Base-by-base conservation (phyloP, 2,888 invertebrate species). In the Eristalis pertinax region DNA sequence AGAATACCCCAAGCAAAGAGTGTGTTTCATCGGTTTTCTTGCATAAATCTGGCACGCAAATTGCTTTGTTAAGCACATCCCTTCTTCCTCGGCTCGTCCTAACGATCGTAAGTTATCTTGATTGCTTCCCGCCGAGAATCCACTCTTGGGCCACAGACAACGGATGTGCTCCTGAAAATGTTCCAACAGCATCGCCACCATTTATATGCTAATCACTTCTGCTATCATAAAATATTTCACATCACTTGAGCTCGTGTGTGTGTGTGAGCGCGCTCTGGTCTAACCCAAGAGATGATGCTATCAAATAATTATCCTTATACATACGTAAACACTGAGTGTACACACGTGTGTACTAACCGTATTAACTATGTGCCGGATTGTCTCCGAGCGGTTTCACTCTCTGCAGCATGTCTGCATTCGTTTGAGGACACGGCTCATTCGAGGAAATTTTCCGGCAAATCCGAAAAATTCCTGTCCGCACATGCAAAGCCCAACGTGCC, bases 201-300 rank as follows among this genome's bases (percentile, higher is more conserved):
- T 87, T 87, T 87, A 75, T 80, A 87, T 87, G 84, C 79, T 87
- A 87, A 87, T 84, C 84, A 64, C 76, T 84, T 76, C 43, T 72
- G 73, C 76, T 72, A 76, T 69, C 79, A 84, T 76, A 80, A 80
- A 84, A 84, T 80, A 79, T 63, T 84, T 76, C 72, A n/a, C 68
- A 79, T 76, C 78, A 72, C 70, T 63, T 41, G 62, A 41, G n/a
- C 15, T 8, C 19, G 50, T 50, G 50, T 50, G 50, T 8, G n/a
- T n/a, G 19, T 19, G 19, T 50, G 19, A 19, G 50, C 19, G 7
- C 1, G 15, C 3, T 19, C 19, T 2, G 50, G 50, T 50, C 50
- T 50, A 19, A 19, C 19, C 35, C 43, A 50, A 19, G 43, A 83
- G 79, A 83, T 79, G 79, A 76, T 83, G 75, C 69, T 86, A 82